A percentile compares a stretch with the other conserved stretches of the same genome.
phyloP scores from a whole-genome alignment of 2,797 vertebrate species.

The Rhinophrynus dorsalis region DNA sequence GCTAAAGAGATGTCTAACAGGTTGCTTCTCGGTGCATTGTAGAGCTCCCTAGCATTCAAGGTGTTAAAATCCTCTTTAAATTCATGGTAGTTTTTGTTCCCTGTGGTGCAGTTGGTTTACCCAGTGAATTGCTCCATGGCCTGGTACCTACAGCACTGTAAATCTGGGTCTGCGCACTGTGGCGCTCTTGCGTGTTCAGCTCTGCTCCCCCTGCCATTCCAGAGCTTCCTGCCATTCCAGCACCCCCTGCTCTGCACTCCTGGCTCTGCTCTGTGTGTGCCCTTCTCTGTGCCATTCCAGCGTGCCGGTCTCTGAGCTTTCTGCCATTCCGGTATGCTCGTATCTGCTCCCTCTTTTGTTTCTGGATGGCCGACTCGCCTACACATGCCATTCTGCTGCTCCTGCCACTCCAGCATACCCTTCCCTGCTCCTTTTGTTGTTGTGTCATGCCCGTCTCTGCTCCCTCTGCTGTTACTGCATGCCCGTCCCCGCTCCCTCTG shows the following conservation, averaged over 20 bases:
- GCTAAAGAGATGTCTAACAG: too few relatives aligned
- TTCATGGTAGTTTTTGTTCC: too few relatives aligned
- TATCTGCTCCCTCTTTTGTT: neutral
- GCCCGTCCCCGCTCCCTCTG: neutral
- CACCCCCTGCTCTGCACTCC: neutral
- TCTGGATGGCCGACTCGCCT: neutral
- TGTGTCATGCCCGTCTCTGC: neutral
- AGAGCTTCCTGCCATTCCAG: neutral
- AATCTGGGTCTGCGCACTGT: too few relatives aligned
- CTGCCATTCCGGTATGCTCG: too few relatives aligned
- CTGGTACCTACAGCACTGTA: too few relatives aligned
- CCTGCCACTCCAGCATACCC: neutral
- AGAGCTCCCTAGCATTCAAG: too few relatives aligned
- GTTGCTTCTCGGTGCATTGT: too few relatives aligned
- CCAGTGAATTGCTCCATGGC: too few relatives aligned
- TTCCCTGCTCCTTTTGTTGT: neutral
- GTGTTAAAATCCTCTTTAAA: too few relatives aligned
- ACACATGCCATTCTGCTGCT: neutral
- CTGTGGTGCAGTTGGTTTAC: too few relatives aligned
- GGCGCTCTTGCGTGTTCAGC: neutral
- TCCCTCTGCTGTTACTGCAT: neutral
- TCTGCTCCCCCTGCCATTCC: neutral
- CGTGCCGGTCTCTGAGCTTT: neutral
- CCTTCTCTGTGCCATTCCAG: neutral
- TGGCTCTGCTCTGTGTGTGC: neutral